These are phyloP conservation scores for Pseudorhombus dupliciocellatus DNA, from an alignment of 2,113 vertebrate genomes.

Conservation along the genomic window DNA sequence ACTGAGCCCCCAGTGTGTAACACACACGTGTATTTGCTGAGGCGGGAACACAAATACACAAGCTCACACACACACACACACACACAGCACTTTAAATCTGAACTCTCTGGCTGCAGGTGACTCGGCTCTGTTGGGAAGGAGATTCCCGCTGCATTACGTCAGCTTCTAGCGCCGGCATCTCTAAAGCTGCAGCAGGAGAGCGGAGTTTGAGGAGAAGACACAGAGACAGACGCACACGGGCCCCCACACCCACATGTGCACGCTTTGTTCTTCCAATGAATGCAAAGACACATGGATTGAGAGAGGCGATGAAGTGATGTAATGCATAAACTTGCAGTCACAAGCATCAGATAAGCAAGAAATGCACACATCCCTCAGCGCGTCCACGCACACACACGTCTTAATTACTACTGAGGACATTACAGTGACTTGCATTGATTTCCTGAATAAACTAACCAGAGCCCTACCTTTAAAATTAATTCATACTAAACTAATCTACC, in stretches of 20 bases:
- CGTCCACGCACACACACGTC: too few relatives aligned
- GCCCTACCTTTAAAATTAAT: too few relatives aligned
- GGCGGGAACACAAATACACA: constrained; percentile 20
- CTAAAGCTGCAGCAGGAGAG: constrained; percentile 47
- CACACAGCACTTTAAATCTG: constrained; percentile 11
- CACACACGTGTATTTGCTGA: constrained; percentile 36
- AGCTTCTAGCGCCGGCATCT: constrained; percentile 55
- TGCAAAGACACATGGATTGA: background rate
- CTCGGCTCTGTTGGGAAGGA: constrained; percentile 54
- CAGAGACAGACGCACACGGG: constrained; percentile 14
- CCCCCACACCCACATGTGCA: constrained; percentile 1
- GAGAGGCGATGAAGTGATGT: background rate
- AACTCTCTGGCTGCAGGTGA: constrained; percentile 56
- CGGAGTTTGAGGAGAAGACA: constrained; percentile 35
- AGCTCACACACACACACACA: background rate
- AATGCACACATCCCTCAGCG: too few relatives aligned
- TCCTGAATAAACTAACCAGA: too few relatives aligned
- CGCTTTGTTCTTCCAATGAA: background rate
- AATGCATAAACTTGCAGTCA: background rate
- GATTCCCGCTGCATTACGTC: constrained; percentile 76
- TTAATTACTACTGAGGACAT: too few relatives aligned
- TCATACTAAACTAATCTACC: too few relatives aligned
- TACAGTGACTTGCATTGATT: too few relatives aligned
- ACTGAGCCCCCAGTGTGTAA: constrained; percentile 50
- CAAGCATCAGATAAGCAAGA: background rate